A percentile compares a stretch with the other conserved stretches of the same genome.
These are phyloP conservation scores for Sciurus vulgaris DNA, from an alignment of 2,797 vertebrate genomes.

Conservation along the genomic window DNA sequence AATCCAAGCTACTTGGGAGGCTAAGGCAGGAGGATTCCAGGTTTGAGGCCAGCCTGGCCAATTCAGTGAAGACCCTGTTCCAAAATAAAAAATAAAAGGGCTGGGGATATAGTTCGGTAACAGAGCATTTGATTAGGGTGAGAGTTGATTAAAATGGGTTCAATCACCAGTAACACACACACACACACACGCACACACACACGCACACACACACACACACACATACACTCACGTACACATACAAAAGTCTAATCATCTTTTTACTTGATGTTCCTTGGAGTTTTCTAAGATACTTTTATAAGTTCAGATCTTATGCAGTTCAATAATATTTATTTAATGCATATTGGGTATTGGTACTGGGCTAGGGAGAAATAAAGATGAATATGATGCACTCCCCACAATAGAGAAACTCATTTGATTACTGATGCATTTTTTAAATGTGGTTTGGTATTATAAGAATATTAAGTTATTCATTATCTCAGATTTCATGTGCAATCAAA, in stretches of 20 bases:
- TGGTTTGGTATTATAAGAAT: not conserved
- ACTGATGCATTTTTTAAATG: not conserved
- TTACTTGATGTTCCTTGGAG: not conserved
- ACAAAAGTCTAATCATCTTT: not conserved
- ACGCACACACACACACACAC: too few species aligned
- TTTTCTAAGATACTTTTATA: not conserved
- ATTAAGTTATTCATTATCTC: not conserved
- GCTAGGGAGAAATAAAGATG: not conserved
- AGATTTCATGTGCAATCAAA: not conserved
- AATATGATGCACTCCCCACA: not conserved
- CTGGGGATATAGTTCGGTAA: too few species aligned
- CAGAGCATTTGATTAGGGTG: too few species aligned
- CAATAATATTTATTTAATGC: not conserved
- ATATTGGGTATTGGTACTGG: not conserved
- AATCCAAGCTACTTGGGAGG: not conserved
- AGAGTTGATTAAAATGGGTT: too few species aligned
- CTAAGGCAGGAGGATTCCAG: not conserved
- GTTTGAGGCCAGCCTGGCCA: not conserved
- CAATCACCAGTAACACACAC: too few species aligned
- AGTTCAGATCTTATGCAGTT: not conserved
- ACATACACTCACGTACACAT: too few species aligned
- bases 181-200: too few species aligned
- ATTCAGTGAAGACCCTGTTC: not conserved
- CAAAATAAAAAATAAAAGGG: not conserved
- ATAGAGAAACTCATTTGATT: not conserved